Base-by-base conservation (phyloP, 2,888 invertebrate genomes). In the Tanytarsus gracilentus region DNA sequence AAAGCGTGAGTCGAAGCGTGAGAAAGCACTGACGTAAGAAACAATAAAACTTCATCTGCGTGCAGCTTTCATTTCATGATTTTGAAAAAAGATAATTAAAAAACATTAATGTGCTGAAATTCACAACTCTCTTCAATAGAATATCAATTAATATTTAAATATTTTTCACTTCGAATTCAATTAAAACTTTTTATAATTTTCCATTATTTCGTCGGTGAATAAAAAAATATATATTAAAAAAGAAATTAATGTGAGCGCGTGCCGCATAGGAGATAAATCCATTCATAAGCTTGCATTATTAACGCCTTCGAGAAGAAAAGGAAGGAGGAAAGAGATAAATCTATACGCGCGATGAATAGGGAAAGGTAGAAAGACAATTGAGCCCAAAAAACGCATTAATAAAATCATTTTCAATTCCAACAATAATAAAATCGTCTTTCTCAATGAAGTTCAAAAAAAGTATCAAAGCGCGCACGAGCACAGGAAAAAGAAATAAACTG, bases 141-240 rank as follows among this genome's bases (percentile, higher is more conserved):
- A 29, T 16, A 48, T 11, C 16, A 29, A 30, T 40, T 40, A 21
- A 48, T 58, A 58, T 58, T 58, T 58, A 48, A 58, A 58, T 58
- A 58, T 58, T 48, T 58, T 58, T 48, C 30, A n/a, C 44, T 44
- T 44, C 18, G 23, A 23, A 18, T 44, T 23, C 21, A 44, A 44
- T 44, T 44, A 44, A 33, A n/a, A 33, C n/a, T 44, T 18, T 18
- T 23, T 11, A 5, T 11, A n/a, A 40, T 8, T 16, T 8, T 40
- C 8, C 14, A 16, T 40, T 40, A 40, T 40, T 40, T 6, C 18
- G 18, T n/a, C 21, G 21, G 16, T 40, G 9, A 11, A 6, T 18
- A n/a, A 21, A 21, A 44, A 44, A 44, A 16, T 44, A 11, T 18
- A 18, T 18, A 44, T n/a, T 25, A 25, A 26, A 25, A 26, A 16